phyloP scores from a whole-genome alignment of 2,797 vertebrate genomes.

The Varecia variegata region DNA sequence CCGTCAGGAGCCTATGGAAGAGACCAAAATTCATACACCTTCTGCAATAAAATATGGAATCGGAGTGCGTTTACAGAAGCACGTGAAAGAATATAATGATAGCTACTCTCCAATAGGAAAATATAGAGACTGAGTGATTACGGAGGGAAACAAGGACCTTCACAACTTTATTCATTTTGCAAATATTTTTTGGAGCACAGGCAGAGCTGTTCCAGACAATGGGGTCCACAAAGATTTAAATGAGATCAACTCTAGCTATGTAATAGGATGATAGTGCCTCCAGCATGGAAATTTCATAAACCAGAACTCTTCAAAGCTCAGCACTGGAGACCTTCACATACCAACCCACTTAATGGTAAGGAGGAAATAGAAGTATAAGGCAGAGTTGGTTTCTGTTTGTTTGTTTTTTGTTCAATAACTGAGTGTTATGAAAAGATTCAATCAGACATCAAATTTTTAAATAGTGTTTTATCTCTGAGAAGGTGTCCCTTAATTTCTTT shows the following conservation, averaged over 20 bases:
- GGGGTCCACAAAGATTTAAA: background rate
- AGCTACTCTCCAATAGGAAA: background rate
- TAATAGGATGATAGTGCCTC: background rate
- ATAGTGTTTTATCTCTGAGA: background rate
- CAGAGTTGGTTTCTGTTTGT: background rate
- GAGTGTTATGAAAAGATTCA: background rate
- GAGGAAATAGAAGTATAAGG: background rate
- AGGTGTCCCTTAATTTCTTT: background rate
- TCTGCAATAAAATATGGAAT: background rate
- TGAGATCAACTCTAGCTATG: background rate
- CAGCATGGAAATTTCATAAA: background rate
- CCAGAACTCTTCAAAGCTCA: background rate
- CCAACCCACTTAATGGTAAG: background rate
- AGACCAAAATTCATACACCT: background rate
- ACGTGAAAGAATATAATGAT: background rate
- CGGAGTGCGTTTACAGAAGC: background rate
- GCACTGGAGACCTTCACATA: background rate
- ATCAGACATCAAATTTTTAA: background rate
- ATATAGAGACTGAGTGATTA: background rate
- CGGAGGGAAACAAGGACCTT: background rate
- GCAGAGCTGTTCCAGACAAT: background rate
- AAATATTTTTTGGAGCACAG: background rate
- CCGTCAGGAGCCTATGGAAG: background rate
- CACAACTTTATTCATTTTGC: background rate
- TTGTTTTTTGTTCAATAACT: background rate